Conservation (phyloP, 1,140 invertebrate species). For the Hesperophylax magnus region DNA sequence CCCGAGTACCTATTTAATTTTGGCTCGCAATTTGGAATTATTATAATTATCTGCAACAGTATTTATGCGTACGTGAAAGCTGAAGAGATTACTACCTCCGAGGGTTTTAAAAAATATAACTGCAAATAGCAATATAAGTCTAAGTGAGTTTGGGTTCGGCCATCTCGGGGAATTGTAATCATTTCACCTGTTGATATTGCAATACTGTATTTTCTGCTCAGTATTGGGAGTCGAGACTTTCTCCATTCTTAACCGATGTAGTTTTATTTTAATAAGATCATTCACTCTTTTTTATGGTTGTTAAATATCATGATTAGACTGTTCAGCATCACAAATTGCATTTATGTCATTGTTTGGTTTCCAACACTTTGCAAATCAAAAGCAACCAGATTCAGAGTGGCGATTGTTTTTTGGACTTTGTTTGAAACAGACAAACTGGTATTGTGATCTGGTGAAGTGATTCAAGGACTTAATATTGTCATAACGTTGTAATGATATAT, state of each 20-base stretch:
- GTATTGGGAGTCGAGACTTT: background rate
- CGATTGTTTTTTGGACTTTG: no score
- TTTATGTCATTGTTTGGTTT: background rate
- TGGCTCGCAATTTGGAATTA: slow-evolving; percentile 28
- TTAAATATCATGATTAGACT: background rate
- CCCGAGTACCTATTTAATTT: background rate
- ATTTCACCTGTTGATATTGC: slow-evolving; percentile 11
- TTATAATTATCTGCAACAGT: slow-evolving; percentile 17
- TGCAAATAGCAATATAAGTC: slow-evolving; percentile 2
- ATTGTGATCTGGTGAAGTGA: no score
- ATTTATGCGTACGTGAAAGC: slow-evolving; percentile 34
- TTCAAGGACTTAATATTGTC: no score
- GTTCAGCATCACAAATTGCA: background rate
- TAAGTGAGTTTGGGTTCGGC: background rate
- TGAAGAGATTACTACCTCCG: slow-evolving; percentile 14
- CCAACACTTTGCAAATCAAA: background rate
- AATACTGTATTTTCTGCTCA: background rate
- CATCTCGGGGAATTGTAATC: background rate
- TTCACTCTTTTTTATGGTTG: background rate
- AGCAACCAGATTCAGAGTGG: no score
- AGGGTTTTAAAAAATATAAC: slow-evolving; percentile 14
- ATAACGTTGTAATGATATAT: no score
- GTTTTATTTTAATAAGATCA: background rate
- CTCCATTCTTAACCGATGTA: background rate
- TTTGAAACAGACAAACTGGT: no score